Base-by-base conservation (phyloP, 2,888 invertebrate genomes). In the Neoascia interrupta region DNA sequence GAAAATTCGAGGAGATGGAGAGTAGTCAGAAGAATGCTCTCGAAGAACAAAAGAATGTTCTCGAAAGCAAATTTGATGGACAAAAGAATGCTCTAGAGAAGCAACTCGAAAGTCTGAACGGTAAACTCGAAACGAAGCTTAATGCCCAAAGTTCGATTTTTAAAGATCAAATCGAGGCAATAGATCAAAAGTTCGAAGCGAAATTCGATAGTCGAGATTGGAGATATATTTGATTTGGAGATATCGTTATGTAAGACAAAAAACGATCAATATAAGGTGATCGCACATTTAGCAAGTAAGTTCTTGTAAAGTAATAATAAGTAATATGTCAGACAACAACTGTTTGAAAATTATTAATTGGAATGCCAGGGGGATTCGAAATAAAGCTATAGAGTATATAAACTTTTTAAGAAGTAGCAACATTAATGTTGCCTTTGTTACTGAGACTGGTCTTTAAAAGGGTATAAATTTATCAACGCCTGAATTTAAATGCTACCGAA, bases 221-320 rank as follows among this genome's bases (percentile, higher is more conserved):
- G n/a, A 8, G 34, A 34, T 3, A 8, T 5, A n/a, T 8, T 8
- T 8, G 8, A 26, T 51, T 63, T n/a, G 8, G 21, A 19, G 13
- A 64, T 54, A 53, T 26, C 26, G 5, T 26, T 8, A 5, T 26
- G 26, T 26, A 26, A 26, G 8, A 26, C 26, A 26, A 26, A 26
- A n/a, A 26, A 8, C 8, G 61, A 53, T 19, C 41, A 53, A 53
- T 64, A 53, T 43, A 18, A 66, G 26, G 53, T 47, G 39, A 47
- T 56, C 47, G 28, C 56, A 47, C 49, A 56, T 34, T 68, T 68
- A 66, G 47, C 63, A 5, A 63, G 45, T 66, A 66, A 66, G 34
- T 66, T 66, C 19, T 6, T 45, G 8, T 39, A 34, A 11, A n/a
- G 6, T 21, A 43, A 58, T 43, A 43, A 28, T 13, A 58, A 43